Conservation (phyloP, 2,797 vertebrate genomes). For the Clarias laeviceps region DNA sequence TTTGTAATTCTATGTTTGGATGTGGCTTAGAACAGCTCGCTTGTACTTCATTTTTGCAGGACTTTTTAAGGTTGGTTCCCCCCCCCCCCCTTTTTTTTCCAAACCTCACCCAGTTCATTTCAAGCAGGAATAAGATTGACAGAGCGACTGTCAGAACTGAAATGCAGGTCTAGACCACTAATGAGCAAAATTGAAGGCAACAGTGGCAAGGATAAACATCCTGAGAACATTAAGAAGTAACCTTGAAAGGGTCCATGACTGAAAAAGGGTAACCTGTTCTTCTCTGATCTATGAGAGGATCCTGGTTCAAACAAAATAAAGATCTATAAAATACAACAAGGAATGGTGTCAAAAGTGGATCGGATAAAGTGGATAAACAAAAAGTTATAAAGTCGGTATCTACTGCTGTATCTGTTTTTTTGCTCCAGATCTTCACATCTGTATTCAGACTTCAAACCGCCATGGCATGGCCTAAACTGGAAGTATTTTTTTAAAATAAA, state of each 20-base stretch:
- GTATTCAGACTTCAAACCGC: neutral
- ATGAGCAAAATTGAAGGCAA: neutral
- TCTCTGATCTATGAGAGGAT: neutral
- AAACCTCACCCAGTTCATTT: neutral
- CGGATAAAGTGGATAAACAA: too few species aligned
- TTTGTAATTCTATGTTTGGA: slow-evolving; percentile 20
- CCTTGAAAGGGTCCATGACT: neutral
- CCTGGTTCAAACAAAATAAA: neutral
- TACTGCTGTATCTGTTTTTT: too few species aligned
- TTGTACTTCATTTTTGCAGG: neutral
- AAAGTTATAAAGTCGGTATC: too few species aligned
- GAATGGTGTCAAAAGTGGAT: neutral
- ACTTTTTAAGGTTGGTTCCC: neutral
- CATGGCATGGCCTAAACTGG: neutral
- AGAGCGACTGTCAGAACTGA: neutral
- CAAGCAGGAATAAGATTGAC: neutral
- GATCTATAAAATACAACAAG: neutral
- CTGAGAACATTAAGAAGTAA: neutral
- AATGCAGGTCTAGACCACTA: slow-evolving; percentile 1
- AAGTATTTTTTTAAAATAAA: neutral
- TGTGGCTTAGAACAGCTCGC: neutral
- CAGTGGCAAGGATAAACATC: neutral
- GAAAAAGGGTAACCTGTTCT: neutral
- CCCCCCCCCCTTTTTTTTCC: too few species aligned
- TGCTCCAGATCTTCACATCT: too few species aligned